Conservation (phyloP, 2,888 invertebrate species). For the Amphipoea lucens region DNA sequence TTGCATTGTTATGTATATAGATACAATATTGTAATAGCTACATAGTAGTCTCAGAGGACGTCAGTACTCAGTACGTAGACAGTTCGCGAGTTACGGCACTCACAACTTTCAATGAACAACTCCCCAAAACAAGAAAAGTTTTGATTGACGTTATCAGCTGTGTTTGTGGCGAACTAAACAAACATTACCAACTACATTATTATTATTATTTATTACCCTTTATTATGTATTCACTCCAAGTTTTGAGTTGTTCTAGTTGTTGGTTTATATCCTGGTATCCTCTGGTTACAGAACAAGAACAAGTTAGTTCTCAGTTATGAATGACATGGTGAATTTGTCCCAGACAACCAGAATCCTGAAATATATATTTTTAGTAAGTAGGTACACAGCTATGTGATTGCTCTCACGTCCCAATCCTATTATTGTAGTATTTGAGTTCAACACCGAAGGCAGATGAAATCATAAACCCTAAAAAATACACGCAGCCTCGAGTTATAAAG, state of each 20-base stretch:
- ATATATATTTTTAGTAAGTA: not conserved
- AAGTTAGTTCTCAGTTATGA: not conserved
- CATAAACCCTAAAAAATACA: not conserved
- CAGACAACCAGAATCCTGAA: not conserved
- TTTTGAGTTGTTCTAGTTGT: not conserved
- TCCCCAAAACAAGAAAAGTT: slow-evolving; percentile 39
- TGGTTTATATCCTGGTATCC: not conserved
- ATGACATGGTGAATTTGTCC: not conserved
- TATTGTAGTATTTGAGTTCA: not conserved
- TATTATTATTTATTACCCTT: not conserved
- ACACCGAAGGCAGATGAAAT: not conserved
- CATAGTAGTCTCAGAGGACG: not conserved
- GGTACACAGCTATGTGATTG: not conserved
- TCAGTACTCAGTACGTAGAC: not conserved
- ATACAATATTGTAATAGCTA: not conserved
- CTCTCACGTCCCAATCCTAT: not conserved
- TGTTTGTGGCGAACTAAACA: slow-evolving; percentile 31
- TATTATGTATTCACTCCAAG: not conserved
- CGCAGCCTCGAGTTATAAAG: not conserved
- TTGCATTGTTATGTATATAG: not conserved
- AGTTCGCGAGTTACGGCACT: not conserved
- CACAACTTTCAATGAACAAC: slow-evolving; percentile 16
- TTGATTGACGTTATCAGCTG: slow-evolving; percentile 5
- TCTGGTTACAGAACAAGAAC: not conserved
- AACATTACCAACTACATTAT: not conserved